Evolutionary conservation across 2,888 invertebrate species (phyloP).

Genomic region (Heterodera filipjevi): DNA sequence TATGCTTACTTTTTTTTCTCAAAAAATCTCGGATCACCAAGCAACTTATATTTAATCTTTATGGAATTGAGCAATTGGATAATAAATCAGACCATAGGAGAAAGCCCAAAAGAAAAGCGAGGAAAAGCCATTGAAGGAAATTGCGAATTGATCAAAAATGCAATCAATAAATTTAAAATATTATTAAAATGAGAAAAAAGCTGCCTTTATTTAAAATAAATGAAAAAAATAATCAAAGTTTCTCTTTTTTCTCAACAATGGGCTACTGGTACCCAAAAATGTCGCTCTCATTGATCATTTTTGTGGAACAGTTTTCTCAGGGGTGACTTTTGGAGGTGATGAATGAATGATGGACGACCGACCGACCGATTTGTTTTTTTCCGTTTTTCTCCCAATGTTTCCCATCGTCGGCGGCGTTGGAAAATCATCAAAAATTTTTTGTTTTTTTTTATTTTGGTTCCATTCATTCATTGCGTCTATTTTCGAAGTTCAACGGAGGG

Average conservation of each 20-base stretch:
- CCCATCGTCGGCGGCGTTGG: background rate
- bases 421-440: background rate
- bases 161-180: too few relatives aligned
- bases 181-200: too few relatives aligned
- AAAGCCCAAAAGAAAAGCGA: too few relatives aligned
- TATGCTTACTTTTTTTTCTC: too few relatives aligned
- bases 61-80: too few relatives aligned
- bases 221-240: background rate
- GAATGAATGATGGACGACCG: background rate
- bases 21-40: too few relatives aligned
- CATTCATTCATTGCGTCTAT: constrained; percentile 8
- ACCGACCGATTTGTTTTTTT: background rate
- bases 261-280: background rate
- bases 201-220: too few relatives aligned
- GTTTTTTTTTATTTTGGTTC: background rate
- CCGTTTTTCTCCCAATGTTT: background rate
- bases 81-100: too few relatives aligned
- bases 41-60: too few relatives aligned
- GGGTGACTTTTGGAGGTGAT: background rate
- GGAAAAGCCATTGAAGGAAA: too few relatives aligned
- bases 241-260: background rate
- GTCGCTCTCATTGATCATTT: background rate
- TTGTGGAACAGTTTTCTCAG: background rate
- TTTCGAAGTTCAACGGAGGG: background rate
- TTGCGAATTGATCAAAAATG: too few relatives aligned